phyloP scores from a whole-genome alignment of 2,888 invertebrate species.

The Thera britannica region DNA sequence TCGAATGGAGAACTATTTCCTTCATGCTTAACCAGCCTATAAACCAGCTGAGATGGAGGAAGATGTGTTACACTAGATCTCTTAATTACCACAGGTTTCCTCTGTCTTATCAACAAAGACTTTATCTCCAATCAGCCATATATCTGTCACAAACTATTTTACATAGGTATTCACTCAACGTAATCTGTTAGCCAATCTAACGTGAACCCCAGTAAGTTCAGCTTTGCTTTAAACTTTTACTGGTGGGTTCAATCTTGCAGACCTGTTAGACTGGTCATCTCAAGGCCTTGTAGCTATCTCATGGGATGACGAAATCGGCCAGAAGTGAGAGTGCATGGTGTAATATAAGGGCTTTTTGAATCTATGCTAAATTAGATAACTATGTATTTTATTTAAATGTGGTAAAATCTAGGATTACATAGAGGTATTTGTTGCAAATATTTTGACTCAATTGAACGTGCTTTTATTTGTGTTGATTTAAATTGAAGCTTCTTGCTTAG shows the following conservation, averaged over 20 bases:
- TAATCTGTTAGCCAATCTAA: slow-evolving; percentile 35
- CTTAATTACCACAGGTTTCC: neutral
- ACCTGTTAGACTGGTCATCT: slow-evolving; percentile 45
- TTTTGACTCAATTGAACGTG: no score
- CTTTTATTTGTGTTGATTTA: no score
- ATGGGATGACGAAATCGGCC: slow-evolving; percentile 62
- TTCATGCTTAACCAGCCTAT: no score
- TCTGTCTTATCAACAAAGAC: slow-evolving; percentile 16
- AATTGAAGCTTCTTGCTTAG: no score
- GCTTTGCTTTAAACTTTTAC: slow-evolving; percentile 2
- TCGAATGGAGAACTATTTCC: no score
- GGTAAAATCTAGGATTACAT: no score
- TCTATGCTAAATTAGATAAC: neutral
- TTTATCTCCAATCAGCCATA: slow-evolving; percentile 27
- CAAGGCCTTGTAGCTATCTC: slow-evolving; percentile 63
- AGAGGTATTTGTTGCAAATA: no score
- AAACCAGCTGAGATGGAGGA: neutral
- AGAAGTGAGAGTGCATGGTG: slow-evolving; percentile 58
- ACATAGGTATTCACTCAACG: slow-evolving; percentile 36
- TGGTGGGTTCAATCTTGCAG: slow-evolving; percentile 21
- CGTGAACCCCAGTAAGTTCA: slow-evolving; percentile 18
- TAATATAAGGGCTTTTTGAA: slow-evolving; percentile 28
- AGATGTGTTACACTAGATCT: neutral
- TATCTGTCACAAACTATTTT: slow-evolving; percentile 32
- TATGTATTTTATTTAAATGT: no score